Evolutionary conservation across 1,140 invertebrate species (phyloP).

Genomic region (Drosophila ercepeae): DNA sequence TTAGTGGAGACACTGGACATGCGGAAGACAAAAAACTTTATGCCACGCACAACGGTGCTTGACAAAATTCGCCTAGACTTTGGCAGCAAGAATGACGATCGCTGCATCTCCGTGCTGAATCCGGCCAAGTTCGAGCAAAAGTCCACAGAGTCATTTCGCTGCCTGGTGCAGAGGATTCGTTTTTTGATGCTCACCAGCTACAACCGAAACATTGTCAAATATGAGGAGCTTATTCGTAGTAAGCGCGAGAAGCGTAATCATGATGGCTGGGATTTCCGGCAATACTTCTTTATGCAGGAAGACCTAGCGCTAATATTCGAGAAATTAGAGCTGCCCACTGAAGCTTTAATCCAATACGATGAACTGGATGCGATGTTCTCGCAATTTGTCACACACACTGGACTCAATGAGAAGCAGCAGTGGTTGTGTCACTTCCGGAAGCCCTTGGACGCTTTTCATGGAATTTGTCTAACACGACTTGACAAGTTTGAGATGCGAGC

Average conservation of each 20-base stretch:
- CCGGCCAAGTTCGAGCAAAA: constrained; percentile 94
- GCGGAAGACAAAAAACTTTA: constrained; percentile 94
- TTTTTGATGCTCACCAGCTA: constrained; percentile 94
- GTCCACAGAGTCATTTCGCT: constrained; percentile 94
- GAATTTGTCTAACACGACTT: constrained; percentile 89
- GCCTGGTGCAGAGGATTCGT: constrained; percentile 91
- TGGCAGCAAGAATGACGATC: constrained; percentile 93
- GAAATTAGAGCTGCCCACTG: constrained; percentile 96
- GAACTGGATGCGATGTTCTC: constrained; percentile 98
- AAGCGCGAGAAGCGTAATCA: constrained; percentile 96
- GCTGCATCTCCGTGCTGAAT: constrained; percentile 95
- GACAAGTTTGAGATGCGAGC: constrained; percentile 89
- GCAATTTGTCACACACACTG: constrained; percentile 97
- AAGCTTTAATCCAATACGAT: constrained; percentile 98
- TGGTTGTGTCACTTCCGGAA: constrained; percentile 92
- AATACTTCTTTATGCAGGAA: constrained; percentile 97
- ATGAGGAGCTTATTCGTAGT: constrained; percentile 95
- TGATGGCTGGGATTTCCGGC: constrained; percentile 95
- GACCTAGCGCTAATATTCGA: constrained; percentile 97
- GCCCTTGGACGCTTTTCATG: constrained; percentile 92
- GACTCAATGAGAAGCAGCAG: constrained; percentile 91
- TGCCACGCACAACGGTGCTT: constrained; percentile 95
- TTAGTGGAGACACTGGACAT: constrained; percentile 96
- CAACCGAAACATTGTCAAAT: constrained; percentile 92
- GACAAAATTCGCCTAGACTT: constrained; percentile 98